Percentiles rank a stretch among this genome's conserved stretches.
Conservation (phyloP, 2,888 invertebrate genomes). For the Coelopa pilipes region DNA sequence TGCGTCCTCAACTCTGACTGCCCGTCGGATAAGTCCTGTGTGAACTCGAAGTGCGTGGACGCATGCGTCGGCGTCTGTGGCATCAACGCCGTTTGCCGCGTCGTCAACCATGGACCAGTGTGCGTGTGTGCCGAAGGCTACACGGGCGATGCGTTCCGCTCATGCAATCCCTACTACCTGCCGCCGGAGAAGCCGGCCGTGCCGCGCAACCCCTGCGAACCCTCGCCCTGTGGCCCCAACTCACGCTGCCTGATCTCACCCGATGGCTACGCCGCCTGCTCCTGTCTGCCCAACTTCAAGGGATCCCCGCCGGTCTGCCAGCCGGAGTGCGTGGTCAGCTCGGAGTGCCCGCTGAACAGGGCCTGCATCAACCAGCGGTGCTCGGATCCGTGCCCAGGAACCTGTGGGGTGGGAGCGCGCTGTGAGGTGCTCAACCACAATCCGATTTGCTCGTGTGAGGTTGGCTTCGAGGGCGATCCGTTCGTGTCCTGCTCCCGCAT, state of each 20-base stretch:
- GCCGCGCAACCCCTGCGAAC: conserved; percentile 70
- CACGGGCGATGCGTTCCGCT: conserved; percentile 74
- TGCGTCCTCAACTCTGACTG: conserved; percentile 78
- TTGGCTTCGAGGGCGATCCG: conserved; percentile 76
- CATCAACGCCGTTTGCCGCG: conserved; percentile 76
- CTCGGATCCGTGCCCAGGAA: conserved; percentile 75
- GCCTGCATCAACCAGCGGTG: conserved; percentile 77
- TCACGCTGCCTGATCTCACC: conserved; percentile 85
- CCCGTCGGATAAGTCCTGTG: conserved; percentile 73
- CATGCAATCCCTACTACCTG: conserved; percentile 72
- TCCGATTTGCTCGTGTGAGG: conserved; percentile 76
- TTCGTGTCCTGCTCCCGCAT: conserved; percentile 75
- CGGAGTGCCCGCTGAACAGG: conserved; percentile 72
- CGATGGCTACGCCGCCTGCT: conserved; percentile 70
- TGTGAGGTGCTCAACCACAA: conserved; percentile 72
- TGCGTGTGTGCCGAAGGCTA: conserved; percentile 77
- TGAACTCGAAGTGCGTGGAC: conserved; percentile 75
- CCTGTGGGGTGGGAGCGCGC: conserved; percentile 79
- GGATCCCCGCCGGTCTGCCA: conserved; percentile 79
- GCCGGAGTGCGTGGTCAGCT: conserved; percentile 81
- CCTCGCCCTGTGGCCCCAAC: conserved; percentile 74
- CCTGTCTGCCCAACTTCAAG: conserved; percentile 72
- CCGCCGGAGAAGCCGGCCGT: conserved; percentile 67
- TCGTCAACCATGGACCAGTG: conserved; percentile 78
- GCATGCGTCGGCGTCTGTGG: conserved; percentile 80